Percentiles rank a stretch among this genome's conserved stretches.
Conservation (phyloP, 2,888 invertebrate species). For the Acrocyrtus sp. region DNA sequence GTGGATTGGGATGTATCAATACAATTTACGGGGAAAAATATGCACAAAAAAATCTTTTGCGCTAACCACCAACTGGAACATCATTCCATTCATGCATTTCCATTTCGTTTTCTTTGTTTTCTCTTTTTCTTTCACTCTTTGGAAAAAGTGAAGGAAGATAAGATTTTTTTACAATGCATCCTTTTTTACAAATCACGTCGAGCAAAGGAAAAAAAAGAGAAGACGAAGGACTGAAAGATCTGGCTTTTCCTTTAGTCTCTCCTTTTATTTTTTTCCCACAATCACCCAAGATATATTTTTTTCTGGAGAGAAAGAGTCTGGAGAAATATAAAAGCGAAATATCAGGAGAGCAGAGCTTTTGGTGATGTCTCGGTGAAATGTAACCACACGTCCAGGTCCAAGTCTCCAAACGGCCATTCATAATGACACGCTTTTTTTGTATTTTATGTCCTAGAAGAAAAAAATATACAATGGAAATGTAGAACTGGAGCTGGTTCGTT, state of each 20-base stretch:
- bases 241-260: constrained; percentile 3
- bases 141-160: background rate
- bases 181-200: background rate
- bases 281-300: background rate
- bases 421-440: background rate
- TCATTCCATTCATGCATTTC: background rate
- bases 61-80: background rate
- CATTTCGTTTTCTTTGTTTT: too few relatives aligned
- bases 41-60: background rate
- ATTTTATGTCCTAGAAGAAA: background rate
- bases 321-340: constrained; percentile 2
- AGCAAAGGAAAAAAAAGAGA: background rate
- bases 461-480: constrained; percentile 6
- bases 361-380: background rate
- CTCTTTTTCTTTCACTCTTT: too few relatives aligned
- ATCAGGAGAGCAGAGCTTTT: constrained; percentile 1
- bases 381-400: too few relatives aligned
- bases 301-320: background rate
- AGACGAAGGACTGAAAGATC: background rate
- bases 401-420: too few relatives aligned
- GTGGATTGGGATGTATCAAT: too few relatives aligned
- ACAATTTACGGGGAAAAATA: background rate
- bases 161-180: background rate
- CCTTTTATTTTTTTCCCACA: constrained; percentile 15
- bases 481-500: constrained; percentile 21